Conservation (phyloP, 2,797 vertebrate genomes). For the Serranus cabrilla region DNA sequence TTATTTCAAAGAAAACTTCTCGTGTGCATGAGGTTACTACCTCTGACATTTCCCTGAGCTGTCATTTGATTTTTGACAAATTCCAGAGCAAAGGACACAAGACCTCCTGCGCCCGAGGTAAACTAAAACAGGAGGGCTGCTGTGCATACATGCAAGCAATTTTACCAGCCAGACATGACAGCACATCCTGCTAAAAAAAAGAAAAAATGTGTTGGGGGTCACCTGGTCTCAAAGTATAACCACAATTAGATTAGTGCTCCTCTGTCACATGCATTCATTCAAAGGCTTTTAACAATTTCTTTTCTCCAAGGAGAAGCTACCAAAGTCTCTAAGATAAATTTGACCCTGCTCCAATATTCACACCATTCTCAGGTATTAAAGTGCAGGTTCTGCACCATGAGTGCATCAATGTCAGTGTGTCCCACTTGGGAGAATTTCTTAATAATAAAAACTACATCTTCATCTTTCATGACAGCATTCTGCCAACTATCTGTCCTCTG, state of each 20-base stretch:
- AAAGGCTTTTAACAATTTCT: background rate
- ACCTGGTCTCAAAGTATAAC: constrained; percentile 31
- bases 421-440: constrained; percentile 23
- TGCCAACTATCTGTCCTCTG: constrained; percentile 57
- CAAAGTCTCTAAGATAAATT: background rate
- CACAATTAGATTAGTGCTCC: background rate
- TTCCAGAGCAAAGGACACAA: background rate
- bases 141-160: constrained; percentile 11
- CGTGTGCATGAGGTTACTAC: background rate
- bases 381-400: background rate
- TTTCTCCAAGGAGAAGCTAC: background rate
- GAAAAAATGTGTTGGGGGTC: constrained; percentile 28
- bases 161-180: constrained; percentile 49
- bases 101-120: background rate
- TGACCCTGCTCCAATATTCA: too few relatives aligned
- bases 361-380: background rate
- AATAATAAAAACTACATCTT: constrained; percentile 63
- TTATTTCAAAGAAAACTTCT: constrained; percentile 10
- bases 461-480: constrained; percentile 42
- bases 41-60: background rate
- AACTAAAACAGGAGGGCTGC: background rate
- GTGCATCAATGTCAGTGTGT: background rate
- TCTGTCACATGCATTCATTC: background rate
- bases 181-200: constrained; percentile 50
- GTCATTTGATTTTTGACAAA: background rate